Evolutionary conservation across 2,888 invertebrate species (phyloP), one percentile per base, ranked within the genome.

Genomic region (Parochlus steinenii): DNA sequence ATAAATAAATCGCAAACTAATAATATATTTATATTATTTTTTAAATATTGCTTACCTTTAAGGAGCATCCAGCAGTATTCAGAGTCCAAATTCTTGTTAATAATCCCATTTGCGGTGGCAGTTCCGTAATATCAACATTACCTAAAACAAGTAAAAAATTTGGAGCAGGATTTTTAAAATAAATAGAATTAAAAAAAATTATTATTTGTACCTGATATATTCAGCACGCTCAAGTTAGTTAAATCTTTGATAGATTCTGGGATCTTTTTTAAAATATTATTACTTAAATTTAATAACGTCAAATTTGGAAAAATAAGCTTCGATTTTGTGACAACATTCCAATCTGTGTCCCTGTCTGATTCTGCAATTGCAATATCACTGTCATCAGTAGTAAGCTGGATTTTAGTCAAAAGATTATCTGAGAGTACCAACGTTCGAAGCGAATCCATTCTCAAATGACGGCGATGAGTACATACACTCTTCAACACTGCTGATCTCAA

Each of bases 21-120:
- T n/a, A n/a, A n/a, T n/a, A n/a, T n/a, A n/a, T n/a, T n/a, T n/a
- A n/a, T n/a, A n/a, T n/a, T n/a, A n/a, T n/a, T n/a, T n/a, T n/a
- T n/a, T n/a, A n/a, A n/a, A n/a, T n/a, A n/a, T n/a, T n/a, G n/a
- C 8, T n/a, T n/a, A n/a, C n/a, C n/a, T n/a, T n/a, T n/a, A 92
- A 63, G 17, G 74, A 67, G 51, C 97, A 97, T 3, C 89, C 89
- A 27, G 78, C 71, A 3, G 93, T 82, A 56, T 87, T 90, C 24
- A 98, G 63, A 61, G 92, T 95, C 95, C 97, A 97, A 24, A 98
- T 65, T n/a, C 90, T 74, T 2, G 82, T 80, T 3, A 97, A 66
- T 6, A 93, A 63, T 0, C 98, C 97, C 74, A 98, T 80, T 56
- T 93, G 87, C 0, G 95, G 82, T 1, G 97, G 97, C 35, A 98